Evolutionary conservation across 2,888 invertebrate genomes (phyloP).

Genomic region (Julus scandinavius): DNA sequence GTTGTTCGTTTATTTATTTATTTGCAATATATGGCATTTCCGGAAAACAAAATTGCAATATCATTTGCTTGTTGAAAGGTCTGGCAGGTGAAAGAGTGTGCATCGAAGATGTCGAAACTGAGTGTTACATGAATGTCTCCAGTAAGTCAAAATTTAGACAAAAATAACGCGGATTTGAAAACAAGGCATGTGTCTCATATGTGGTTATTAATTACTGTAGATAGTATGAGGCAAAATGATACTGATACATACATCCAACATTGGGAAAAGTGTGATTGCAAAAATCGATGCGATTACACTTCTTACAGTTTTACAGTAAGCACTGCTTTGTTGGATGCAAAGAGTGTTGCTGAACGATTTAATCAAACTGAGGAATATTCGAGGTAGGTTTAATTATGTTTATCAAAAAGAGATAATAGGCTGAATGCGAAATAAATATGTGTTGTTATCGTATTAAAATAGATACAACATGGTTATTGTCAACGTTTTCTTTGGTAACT

Average conservation of each 20-base stretch:
- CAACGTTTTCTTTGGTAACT: slow-evolving; percentile 54
- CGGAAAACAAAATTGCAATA: background rate
- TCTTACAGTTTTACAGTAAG: slow-evolving; percentile 46
- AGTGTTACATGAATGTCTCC: slow-evolving; percentile 52
- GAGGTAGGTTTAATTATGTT: slow-evolving; percentile 34
- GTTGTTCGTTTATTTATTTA: too few species aligned
- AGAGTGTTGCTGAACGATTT: slow-evolving; percentile 47
- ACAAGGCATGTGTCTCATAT: background rate
- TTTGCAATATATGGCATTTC: background rate
- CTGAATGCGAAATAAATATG: background rate
- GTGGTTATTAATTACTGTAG: background rate
- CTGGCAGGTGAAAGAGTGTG: slow-evolving; percentile 39
- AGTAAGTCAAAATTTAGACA: slow-evolving; percentile 8
- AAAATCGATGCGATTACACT: slow-evolving; percentile 50
- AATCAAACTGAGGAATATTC: slow-evolving; percentile 49
- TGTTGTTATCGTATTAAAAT: background rate
- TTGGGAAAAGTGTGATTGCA: slow-evolving; percentile 48
- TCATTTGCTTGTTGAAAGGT: slow-evolving; percentile 40
- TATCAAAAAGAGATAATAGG: background rate
- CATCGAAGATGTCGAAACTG: slow-evolving; percentile 6
- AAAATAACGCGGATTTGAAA: background rate
- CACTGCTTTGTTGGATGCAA: slow-evolving; percentile 50
- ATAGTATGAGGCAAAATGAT: slow-evolving; percentile 22
- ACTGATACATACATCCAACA: background rate
- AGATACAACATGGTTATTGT: slow-evolving; percentile 54